These are phyloP conservation scores for Lutraria lutraria DNA, from an alignment of 2,888 invertebrate species.

Conservation along the genomic window DNA sequence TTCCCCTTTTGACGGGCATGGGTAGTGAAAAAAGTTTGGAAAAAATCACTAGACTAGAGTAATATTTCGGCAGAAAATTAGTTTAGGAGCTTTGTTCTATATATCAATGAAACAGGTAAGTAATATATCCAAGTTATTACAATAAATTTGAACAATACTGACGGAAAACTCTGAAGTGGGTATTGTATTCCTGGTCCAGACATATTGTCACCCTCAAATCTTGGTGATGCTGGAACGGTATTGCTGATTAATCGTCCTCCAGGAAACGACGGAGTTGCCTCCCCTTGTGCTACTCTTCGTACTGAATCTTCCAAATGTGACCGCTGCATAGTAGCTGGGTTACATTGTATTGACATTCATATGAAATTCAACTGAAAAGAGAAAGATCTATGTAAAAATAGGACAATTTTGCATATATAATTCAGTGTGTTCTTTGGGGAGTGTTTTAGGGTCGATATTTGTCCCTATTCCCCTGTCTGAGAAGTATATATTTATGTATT, in stretches of 20 bases:
- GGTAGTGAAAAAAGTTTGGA: no score
- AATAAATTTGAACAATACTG: neutral
- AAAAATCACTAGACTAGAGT: no score
- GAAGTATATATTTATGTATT: no score
- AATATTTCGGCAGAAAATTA: no score
- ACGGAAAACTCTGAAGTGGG: slow-evolving; percentile 57
- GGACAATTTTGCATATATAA: no score
- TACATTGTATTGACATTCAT: slow-evolving; percentile 6
- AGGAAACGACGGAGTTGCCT: slow-evolving; percentile 44
- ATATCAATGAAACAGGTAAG: no score
- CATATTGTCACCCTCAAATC: slow-evolving; percentile 64
- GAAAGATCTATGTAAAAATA: neutral
- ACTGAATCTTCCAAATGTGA: slow-evolving; percentile 57
- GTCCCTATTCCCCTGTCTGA: no score
- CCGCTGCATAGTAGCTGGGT: slow-evolving; percentile 52
- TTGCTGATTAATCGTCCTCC: slow-evolving; percentile 60
- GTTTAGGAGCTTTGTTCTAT: no score
- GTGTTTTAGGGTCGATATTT: no score
- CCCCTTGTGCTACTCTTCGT: slow-evolving; percentile 53
- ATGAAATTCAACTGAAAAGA: neutral
- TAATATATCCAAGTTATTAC: no score
- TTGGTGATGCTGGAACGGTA: slow-evolving; percentile 58
- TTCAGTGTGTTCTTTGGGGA: no score
- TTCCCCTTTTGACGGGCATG: no score
- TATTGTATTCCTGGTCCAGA: slow-evolving; percentile 64